Percentiles rank a stretch among this genome's conserved stretches.
Evolutionary conservation across 1,140 invertebrate genomes (phyloP).

Genomic region (Heliconius hermathena): DNA sequence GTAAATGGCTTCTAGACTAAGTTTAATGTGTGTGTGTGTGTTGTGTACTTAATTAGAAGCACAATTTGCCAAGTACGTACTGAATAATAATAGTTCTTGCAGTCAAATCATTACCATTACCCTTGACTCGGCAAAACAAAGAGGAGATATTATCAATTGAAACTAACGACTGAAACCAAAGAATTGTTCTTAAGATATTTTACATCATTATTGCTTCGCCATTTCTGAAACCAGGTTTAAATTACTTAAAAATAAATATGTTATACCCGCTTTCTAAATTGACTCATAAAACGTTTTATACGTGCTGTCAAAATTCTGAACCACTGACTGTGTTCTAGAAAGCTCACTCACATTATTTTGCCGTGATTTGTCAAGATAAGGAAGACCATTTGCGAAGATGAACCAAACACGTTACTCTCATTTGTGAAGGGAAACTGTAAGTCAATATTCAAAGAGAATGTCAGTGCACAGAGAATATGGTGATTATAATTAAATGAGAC

Average conservation of each 20-base stretch:
- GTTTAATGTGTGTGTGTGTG: background rate
- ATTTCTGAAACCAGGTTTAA: background rate
- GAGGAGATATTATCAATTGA: constrained; percentile 4
- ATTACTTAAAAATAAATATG: background rate
- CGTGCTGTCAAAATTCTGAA: constrained; percentile 37
- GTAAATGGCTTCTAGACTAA: background rate
- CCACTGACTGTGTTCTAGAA: constrained; percentile 35
- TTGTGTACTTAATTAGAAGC: constrained; percentile 7
- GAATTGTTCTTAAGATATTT: background rate
- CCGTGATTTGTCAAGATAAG: background rate
- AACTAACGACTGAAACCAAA: background rate
- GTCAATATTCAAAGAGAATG: background rate
- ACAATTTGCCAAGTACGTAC: background rate
- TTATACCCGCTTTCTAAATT: constrained; percentile 41
- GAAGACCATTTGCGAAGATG: background rate
- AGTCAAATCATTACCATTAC: background rate
- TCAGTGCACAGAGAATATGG: background rate
- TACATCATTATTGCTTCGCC: background rate
- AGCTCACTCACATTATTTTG: constrained; percentile 9
- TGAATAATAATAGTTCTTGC: constrained; percentile 5
- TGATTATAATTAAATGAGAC: background rate
- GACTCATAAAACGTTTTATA: constrained; percentile 42
- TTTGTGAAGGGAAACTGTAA: background rate
- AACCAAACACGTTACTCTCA: constrained; percentile 5
- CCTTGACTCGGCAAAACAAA: constrained; percentile 3